Conservation (phyloP, 2,797 vertebrate genomes). For the Brachyalestes nurse region DNA sequence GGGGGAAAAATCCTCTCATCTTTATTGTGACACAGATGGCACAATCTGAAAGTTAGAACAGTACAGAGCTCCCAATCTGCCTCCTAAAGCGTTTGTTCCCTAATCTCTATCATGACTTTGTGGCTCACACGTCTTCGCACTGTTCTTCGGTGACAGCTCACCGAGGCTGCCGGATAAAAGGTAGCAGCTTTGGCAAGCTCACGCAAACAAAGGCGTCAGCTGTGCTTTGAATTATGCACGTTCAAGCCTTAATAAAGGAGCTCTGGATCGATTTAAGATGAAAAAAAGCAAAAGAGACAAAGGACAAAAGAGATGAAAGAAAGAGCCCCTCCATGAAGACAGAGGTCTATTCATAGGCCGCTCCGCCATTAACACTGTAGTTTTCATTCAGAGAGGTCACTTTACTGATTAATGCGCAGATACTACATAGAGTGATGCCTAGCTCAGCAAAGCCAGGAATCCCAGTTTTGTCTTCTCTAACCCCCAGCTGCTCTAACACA, state of each 20-base stretch:
- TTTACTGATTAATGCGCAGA: slow-evolving; percentile 16
- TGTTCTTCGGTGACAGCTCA: slow-evolving; percentile 48
- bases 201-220: slow-evolving; percentile 49
- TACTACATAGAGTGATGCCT: slow-evolving; percentile 8
- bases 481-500: not conserved
- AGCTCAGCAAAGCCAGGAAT: not conserved
- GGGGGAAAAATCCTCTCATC: slow-evolving; percentile 20
- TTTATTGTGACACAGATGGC: slow-evolving; percentile 43
- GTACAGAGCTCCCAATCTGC: slow-evolving; percentile 20
- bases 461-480: not conserved
- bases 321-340: slow-evolving; percentile 33
- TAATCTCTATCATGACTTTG: slow-evolving; percentile 44
- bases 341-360: slow-evolving; percentile 6
- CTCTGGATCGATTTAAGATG: slow-evolving; percentile 50
- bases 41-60: slow-evolving; percentile 34
- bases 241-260: slow-evolving; percentile 51
- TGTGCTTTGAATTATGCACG: slow-evolving; percentile 66
- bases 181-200: slow-evolving; percentile 37
- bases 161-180: slow-evolving; percentile 44
- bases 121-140: slow-evolving; percentile 37
- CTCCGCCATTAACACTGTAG: slow-evolving; percentile 30
- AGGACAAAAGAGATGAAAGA: slow-evolving; percentile 53
- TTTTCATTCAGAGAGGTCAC: slow-evolving; percentile 33
- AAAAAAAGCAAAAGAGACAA: slow-evolving; percentile 39
- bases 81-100: slow-evolving; percentile 32